Percentiles rank a stretch among this genome's conserved stretches.
Conservation (phyloP, 2,888 invertebrate species). For the Calliopum simillimum region DNA sequence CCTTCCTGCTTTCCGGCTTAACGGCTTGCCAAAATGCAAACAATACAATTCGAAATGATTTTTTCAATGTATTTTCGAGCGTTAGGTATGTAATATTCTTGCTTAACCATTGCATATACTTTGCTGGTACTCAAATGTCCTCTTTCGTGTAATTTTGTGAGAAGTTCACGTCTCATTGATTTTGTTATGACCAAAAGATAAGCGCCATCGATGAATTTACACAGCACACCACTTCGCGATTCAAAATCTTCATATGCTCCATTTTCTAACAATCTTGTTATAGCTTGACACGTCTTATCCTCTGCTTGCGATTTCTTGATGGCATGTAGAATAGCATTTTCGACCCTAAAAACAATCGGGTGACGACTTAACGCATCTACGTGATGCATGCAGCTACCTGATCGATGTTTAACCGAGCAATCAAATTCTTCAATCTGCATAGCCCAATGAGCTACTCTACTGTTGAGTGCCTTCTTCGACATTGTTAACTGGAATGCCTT, state of each 20-base stretch:
- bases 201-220: conserved; percentile 3
- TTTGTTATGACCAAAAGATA: conserved; percentile 7
- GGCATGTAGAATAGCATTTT: neutral
- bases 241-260: conserved; percentile 11
- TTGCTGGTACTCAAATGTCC: conserved; percentile 11
- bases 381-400: conserved; percentile 10
- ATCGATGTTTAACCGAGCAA: neutral
- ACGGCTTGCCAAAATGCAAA: conserved; percentile 43
- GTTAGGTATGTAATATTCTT: neutral
- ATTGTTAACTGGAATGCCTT: conserved; percentile 15
- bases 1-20: conserved; percentile 57
- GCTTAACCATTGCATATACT: conserved; percentile 17
- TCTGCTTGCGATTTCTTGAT: neutral
- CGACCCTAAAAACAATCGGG: neutral
- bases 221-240: conserved; percentile 5
- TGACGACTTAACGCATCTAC: conserved; percentile 16
- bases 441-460: conserved; percentile 9
- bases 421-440: conserved; percentile 10
- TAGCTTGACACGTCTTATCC: neutral
- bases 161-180: conserved; percentile 1
- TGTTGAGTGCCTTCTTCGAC: conserved; percentile 6
- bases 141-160: conserved; percentile 1
- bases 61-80: conserved; percentile 7
- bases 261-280: neutral
- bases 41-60: conserved; percentile 20